Conservation (phyloP, 2,888 invertebrate genomes). For the Pyrocoelia pectoralis region DNA sequence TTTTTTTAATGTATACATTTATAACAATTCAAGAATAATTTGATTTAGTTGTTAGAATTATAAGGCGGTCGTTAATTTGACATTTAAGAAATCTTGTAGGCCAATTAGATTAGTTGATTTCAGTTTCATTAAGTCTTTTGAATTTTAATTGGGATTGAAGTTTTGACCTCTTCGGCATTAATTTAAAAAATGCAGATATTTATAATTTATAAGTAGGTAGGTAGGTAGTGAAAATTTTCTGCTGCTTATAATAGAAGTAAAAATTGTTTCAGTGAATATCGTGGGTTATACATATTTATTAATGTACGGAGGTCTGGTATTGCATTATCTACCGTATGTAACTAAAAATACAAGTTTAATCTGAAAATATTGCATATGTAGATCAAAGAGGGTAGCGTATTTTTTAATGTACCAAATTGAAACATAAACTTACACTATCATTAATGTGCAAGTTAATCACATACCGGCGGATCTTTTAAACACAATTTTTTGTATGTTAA, state of each 20-base stretch:
- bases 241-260: too few relatives aligned
- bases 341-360: conserved; percentile 1
- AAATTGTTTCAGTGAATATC: too few relatives aligned
- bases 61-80: conserved; percentile 1
- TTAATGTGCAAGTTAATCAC: conserved; percentile 1
- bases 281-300: too few relatives aligned
- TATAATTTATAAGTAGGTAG: too few relatives aligned
- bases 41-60: conserved; percentile 10
- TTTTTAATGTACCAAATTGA: conserved; percentile 2
- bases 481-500: not conserved
- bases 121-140: too few relatives aligned
- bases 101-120: not conserved
- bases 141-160: conserved; percentile 1
- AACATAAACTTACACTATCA: conserved; percentile 3
- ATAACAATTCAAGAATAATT: conserved; percentile 5
- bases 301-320: not conserved
- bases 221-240: too few relatives aligned
- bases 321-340: not conserved
- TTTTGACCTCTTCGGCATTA: too few relatives aligned
- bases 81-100: not conserved
- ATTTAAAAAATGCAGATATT: too few relatives aligned
- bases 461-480: not conserved
- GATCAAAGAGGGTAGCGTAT: conserved; percentile 6
- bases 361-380: not conserved
- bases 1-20: conserved; percentile 4